phyloP scores from a whole-genome alignment of 2,797 vertebrate species.

The Anolis apletophallus region DNA sequence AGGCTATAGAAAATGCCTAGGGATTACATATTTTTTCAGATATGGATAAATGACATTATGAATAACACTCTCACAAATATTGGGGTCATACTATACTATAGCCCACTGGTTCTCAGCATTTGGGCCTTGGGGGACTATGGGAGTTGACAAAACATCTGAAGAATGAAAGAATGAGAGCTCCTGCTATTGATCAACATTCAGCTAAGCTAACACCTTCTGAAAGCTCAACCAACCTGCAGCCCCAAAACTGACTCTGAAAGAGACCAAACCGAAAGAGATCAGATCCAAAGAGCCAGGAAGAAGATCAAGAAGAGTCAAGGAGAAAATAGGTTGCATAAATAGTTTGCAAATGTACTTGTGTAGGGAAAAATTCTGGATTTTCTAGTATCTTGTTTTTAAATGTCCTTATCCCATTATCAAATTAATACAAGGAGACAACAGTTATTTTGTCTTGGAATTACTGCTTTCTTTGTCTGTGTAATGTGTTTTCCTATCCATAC shows the following conservation, averaged over 20 bases:
- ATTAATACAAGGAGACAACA: background rate
- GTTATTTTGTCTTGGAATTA: background rate
- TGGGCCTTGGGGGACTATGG: too few species aligned
- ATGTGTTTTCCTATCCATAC: conserved; percentile 14
- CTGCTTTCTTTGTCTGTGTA: conserved; percentile 16
- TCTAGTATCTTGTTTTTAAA: background rate
- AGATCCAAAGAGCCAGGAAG: too few species aligned
- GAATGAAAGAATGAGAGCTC: too few species aligned
- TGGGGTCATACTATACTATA: too few species aligned
- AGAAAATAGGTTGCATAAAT: background rate
- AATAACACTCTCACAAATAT: too few species aligned
- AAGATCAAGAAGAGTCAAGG: too few species aligned
- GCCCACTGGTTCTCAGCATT: too few species aligned
- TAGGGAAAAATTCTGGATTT: background rate
- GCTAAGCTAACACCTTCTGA: background rate
- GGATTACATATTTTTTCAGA: too few species aligned
- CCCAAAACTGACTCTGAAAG: background rate
- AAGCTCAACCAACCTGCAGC: background rate
- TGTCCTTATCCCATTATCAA: background rate
- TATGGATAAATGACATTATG: too few species aligned
- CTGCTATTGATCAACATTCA: background rate
- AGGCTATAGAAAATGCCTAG: too few species aligned
- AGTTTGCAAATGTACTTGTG: background rate
- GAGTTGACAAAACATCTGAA: background rate
- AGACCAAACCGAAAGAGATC: background rate